A percentile compares a stretch with the other conserved stretches of the same genome.
Evolutionary conservation across 2,797 vertebrate species (phyloP).

Genomic region (Dallia pectoralis): DNA sequence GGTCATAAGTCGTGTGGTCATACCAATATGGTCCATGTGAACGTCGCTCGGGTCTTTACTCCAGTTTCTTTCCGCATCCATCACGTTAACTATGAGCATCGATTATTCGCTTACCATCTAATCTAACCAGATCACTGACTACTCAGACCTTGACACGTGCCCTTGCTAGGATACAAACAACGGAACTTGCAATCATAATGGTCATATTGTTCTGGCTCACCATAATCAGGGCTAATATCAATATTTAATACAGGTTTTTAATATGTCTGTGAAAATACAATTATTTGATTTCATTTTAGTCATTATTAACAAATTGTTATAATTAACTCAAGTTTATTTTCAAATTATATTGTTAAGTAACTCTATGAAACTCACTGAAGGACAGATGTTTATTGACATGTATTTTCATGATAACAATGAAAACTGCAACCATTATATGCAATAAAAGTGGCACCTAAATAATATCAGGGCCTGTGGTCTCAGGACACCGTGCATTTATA

Average conservation of each 20-base stretch:
- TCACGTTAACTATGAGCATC: too few species aligned
- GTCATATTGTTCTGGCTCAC: too few species aligned
- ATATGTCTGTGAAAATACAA: not conserved
- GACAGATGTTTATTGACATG: conserved; percentile 29
- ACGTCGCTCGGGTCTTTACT: too few species aligned
- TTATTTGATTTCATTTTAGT: conserved; percentile 17
- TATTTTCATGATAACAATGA: conserved; percentile 1
- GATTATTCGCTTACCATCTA: too few species aligned
- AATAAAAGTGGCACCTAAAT: conserved; percentile 3
- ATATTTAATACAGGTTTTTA: not conserved
- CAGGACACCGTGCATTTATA: conserved; percentile 22
- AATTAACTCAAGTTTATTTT: conserved; percentile 25
- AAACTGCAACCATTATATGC: conserved; percentile 15
- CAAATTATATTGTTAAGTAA: conserved; percentile 28
- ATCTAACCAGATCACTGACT: too few species aligned
- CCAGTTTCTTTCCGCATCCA: too few species aligned
- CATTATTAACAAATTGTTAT: conserved; percentile 29
- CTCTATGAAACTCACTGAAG: conserved; percentile 23
- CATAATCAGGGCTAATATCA: not conserved
- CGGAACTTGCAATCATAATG: too few species aligned
- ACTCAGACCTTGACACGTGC: too few species aligned
- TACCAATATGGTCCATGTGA: too few species aligned
- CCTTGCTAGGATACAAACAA: too few species aligned
- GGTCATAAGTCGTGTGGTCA: too few species aligned
- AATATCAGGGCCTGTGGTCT: conserved; percentile 18